These are phyloP conservation scores for Hassar affinis DNA, from an alignment of 2,113 vertebrate species.

Conservation along the genomic window DNA sequence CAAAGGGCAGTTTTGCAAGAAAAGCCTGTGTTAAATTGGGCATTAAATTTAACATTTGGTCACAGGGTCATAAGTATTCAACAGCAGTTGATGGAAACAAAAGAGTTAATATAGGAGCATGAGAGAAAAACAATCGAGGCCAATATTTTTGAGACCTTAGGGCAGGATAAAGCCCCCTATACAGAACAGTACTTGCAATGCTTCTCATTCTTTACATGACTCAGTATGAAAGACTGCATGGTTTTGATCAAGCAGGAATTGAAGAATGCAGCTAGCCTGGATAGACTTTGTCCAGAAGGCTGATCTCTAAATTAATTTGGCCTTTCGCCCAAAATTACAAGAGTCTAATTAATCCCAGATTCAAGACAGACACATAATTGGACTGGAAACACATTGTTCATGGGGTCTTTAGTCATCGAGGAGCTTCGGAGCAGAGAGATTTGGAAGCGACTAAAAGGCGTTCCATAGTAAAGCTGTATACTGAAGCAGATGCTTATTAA, in stretches of 20 bases:
- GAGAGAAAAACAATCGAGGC: constrained; percentile 22
- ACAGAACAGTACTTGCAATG: constrained; percentile 42
- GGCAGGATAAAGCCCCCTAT: constrained; percentile 31
- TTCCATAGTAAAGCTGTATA: constrained; percentile 28
- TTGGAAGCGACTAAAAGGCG: constrained; percentile 49
- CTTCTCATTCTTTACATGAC: constrained; percentile 31
- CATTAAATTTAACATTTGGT: constrained; percentile 73
- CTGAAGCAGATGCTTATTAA: constrained; percentile 43
- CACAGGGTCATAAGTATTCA: constrained; percentile 71
- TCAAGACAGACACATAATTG: constrained; percentile 50
- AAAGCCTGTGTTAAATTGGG: constrained; percentile 76
- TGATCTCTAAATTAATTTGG: constrained; percentile 52
- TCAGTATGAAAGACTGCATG: constrained; percentile 32
- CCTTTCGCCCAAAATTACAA: constrained; percentile 36
- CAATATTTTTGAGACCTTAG: constrained; percentile 41
- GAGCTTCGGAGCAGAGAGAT: constrained; percentile 36
- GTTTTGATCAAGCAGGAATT: constrained; percentile 45
- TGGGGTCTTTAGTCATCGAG: constrained; percentile 31
- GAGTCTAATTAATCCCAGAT: constrained; percentile 51
- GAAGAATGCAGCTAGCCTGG: constrained; percentile 32
- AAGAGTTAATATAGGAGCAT: constrained; percentile 36
- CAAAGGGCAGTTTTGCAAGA: constrained; percentile 65
- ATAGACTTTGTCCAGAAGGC: constrained; percentile 36
- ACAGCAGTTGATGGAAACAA: constrained; percentile 58
- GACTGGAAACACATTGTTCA: constrained; percentile 37